Conservation (phyloP, 2,797 vertebrate species). For the Eulemur rubriventer region DNA sequence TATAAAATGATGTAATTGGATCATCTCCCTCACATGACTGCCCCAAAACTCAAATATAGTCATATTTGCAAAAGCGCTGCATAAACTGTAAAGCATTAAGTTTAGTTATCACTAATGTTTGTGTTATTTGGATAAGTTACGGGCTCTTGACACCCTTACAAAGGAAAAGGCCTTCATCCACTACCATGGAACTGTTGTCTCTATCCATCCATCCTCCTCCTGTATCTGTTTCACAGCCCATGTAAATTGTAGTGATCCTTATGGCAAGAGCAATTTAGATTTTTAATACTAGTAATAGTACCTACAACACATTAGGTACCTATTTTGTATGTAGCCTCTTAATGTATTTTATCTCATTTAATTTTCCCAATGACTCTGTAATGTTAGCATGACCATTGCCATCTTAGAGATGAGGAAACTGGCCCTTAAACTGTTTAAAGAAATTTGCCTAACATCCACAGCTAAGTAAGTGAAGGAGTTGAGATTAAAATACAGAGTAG, state of each 20-base stretch:
- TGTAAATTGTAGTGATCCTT: neutral
- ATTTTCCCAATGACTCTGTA: neutral
- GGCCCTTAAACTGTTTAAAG: neutral
- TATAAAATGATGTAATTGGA: neutral
- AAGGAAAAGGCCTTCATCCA: neutral
- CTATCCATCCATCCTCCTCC: neutral
- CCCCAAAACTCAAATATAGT: neutral
- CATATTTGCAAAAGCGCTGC: neutral
- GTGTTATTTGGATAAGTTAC: neutral
- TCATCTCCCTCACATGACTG: neutral
- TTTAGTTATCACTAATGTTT: neutral
- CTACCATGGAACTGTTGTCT: neutral
- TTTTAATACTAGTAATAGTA: neutral
- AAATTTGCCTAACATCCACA: neutral
- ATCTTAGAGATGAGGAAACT: neutral
- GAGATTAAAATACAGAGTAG: neutral
- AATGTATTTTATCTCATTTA: neutral
- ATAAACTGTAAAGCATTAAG: neutral
- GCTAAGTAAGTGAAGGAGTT: neutral
- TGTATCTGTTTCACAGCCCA: neutral
- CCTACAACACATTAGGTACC: neutral
- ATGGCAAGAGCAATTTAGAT: neutral
- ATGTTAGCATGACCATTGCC: neutral
- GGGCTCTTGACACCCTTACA: neutral
- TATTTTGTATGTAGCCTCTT: neutral